Evolutionary conservation across 2,113 vertebrate species (phyloP).

Genomic region (Lophochroa leadbeateri): DNA sequence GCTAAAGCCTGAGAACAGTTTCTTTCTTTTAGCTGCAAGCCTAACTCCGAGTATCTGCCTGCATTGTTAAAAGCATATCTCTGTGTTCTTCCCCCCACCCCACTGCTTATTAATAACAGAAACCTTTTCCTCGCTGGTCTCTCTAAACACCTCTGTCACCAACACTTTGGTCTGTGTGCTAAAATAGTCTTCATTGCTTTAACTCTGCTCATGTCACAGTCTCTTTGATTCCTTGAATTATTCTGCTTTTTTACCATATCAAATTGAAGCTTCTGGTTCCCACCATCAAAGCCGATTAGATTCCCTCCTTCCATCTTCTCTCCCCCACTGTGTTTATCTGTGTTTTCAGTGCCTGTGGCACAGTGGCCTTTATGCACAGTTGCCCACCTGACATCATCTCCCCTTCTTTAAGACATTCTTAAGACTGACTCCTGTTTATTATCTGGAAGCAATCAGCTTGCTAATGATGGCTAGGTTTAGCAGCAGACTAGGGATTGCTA

Average conservation of each 20-base stretch:
- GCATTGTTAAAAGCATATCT: not conserved
- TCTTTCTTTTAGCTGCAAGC: not conserved
- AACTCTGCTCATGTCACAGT: not conserved
- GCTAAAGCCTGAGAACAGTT: not conserved
- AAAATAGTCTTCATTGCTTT: not conserved
- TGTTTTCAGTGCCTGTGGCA: not conserved
- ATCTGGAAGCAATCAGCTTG: conserved; percentile 51
- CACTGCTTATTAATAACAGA: not conserved
- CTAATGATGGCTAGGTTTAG: conserved; percentile 44
- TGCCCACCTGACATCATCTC: not conserved
- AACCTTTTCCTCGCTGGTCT: not conserved
- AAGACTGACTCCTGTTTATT: not conserved
- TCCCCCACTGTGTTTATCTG: not conserved
- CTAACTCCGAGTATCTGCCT: not conserved
- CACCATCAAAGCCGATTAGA: not conserved
- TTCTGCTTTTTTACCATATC: not conserved
- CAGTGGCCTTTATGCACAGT: not conserved
- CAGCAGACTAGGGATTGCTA: conserved; percentile 40
- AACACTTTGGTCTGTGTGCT: not conserved
- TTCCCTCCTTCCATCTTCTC: not conserved
- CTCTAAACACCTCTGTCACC: not conserved
- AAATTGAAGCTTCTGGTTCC: not conserved
- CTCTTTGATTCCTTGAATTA: not conserved
- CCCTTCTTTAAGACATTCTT: conserved; percentile 11
- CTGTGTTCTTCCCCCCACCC: not conserved